Evolutionary conservation across 2,113 vertebrate genomes (phyloP).

Genomic region (Calyptomena viridis): DNA sequence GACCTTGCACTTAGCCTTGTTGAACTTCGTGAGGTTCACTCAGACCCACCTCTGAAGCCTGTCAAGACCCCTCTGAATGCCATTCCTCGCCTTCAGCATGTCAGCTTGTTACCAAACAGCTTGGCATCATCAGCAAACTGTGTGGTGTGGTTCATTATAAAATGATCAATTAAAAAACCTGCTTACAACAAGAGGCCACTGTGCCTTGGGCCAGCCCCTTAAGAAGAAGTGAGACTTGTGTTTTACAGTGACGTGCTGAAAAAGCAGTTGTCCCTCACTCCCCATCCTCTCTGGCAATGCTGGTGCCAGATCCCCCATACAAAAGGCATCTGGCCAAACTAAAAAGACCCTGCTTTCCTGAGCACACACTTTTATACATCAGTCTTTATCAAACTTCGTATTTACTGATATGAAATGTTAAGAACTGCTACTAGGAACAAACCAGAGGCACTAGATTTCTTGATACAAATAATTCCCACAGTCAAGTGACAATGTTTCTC

Average conservation of each 20-base stretch:
- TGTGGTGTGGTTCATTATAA: accelerated
- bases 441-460: background rate
- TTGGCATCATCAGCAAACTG: background rate
- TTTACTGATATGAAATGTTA: background rate
- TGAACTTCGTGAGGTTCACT: background rate
- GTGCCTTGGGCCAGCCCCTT: background rate
- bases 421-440: background rate
- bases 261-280: background rate
- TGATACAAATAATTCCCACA: background rate
- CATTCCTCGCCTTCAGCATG: background rate
- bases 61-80: background rate
- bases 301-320: accelerated
- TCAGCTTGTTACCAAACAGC: background rate
- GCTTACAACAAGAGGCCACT: background rate
- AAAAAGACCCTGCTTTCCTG: background rate
- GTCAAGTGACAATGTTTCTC: background rate
- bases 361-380: background rate
- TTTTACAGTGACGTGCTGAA: accelerated
- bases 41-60: background rate
- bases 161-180: background rate
- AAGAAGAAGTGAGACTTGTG: background rate
- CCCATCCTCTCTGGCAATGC: accelerated
- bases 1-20: background rate
- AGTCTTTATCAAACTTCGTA: background rate
- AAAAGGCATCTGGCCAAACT: background rate